Evolutionary conservation across 1,140 invertebrate species (phyloP), one percentile per base, ranked within the genome.

Genomic region (Trissolcus basalis): DNA sequence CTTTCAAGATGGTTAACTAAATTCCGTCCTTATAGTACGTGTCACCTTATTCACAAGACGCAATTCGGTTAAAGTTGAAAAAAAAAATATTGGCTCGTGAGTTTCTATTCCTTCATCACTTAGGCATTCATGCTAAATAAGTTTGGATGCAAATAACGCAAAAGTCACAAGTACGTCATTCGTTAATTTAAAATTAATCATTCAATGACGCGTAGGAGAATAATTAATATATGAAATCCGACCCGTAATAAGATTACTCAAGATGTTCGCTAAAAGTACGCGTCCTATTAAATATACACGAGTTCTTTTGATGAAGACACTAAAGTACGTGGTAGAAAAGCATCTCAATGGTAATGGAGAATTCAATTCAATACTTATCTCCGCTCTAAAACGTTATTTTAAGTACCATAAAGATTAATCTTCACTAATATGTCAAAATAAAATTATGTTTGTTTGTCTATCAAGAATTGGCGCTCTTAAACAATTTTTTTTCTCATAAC

Each of bases 281-380:
- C 63, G 55, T 53, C 41, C 35, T 6, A 67, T 74, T 61, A 67
- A 74, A 68, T 63, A 63, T 56, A 54, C 61, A 60, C 55, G 14
- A 27, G 15, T 6, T 27, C 19, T 44, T 39, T 63, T 63, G 41
- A 74, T 56, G 71, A 56, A 65, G 63, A 55, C 58, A 60, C 13
- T 67, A 14, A 39, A 74, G 54, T 67, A 67, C 33, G 44, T 54
- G 32, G 15, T 10, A n/a, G 45, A 61, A 56, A 73, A 61, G 55
- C 60, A 45, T 48, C 60, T n/a, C n/a, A n/a, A n/a, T n/a, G n/a
- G n/a, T n/a, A n/a, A n/a, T n/a, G n/a, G n/a, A n/a, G 58, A 65
- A 67, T 73, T 45, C 44, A 44, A 59, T 73, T 32, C 39, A 39
- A 54, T 44, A 67, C 63, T 68, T 51, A 54, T 56, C 56, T 45